Evolutionary conservation across 92 coral and sea anemone genomes (phyloP), one percentile per base, ranked within the genome.

Genomic region (Isaurus tuberculatus): DNA sequence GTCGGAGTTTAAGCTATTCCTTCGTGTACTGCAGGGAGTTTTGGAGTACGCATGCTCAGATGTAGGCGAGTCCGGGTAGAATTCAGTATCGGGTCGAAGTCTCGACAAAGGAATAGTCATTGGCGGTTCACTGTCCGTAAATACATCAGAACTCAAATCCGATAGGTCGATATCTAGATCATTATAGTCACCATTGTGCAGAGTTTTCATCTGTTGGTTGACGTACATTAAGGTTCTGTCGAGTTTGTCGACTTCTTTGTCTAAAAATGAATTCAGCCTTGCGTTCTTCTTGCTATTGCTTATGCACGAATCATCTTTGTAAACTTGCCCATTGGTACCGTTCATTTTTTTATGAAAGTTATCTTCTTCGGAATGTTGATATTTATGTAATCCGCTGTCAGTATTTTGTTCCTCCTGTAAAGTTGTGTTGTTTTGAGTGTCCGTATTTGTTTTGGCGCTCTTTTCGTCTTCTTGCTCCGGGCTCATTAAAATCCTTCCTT

Each of bases 21-120:
- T 92, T 68, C 98, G 85, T 25, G 98, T 93, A 64, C 98, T 95
- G 70, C 98, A 95, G 36, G 98, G 98, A 19, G 98, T 95, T 92
- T 95, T 95, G 1, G 91, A 94, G 86, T 91, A 95, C 86, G 95
- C 90, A 30, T 86, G 87, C 82, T 95, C 98, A 9, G 98, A 89
- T 13, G 91, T 92, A 17, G 98, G 98, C 33, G 98, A 95, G 77
- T 95, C 98, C 0, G 98, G 98, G 81, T 95, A 95, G 65, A 95
- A 95, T 53, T 90, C 92, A 58, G 80, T 89, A 66, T 91, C 86
- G 19, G 91, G 88, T 74, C 87, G 90, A 29, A 88, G 92, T 42
- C 84, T 66, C 0, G 91, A 70, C 28, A 86, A 72, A 57, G 93
- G 89, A 28, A 82, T 68, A 19, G 92, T 51, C 73, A 88, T 73